Conservation (phyloP, 2,113 vertebrate genomes). For the Rostratula benghalensis region DNA sequence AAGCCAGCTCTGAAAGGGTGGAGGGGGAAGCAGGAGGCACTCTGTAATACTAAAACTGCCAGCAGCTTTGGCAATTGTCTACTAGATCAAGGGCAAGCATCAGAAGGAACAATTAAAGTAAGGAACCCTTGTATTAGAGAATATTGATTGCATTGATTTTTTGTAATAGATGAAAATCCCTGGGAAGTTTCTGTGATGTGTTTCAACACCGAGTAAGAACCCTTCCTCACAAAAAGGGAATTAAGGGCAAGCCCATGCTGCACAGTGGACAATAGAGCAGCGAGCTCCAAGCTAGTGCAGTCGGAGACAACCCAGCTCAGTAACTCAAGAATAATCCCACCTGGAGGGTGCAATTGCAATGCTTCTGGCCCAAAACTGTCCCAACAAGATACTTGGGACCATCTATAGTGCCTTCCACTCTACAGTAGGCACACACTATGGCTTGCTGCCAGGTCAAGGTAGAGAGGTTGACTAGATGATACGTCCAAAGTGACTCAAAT, state of each 20-base stretch:
- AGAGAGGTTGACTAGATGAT: background rate
- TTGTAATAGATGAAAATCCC: background rate
- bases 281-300: background rate
- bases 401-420: background rate
- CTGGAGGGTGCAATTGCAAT: background rate
- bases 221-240: background rate
- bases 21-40: background rate
- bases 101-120: background rate
- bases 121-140: background rate
- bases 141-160: background rate
- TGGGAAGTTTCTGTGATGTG: background rate
- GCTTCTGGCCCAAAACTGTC: background rate
- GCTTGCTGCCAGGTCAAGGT: background rate
- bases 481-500: background rate
- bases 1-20: background rate
- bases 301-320: background rate
- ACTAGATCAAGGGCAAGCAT: background rate
- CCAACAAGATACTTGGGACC: background rate
- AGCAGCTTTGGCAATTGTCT: background rate
- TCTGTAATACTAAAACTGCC: background rate
- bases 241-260: background rate
- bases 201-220: background rate
- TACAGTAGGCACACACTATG: rapidly evolving
- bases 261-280: rapidly evolving
- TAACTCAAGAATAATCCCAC: background rate